These are phyloP conservation scores for Unio pictorum DNA, from an alignment of 2,888 invertebrate species.

Conservation along the genomic window DNA sequence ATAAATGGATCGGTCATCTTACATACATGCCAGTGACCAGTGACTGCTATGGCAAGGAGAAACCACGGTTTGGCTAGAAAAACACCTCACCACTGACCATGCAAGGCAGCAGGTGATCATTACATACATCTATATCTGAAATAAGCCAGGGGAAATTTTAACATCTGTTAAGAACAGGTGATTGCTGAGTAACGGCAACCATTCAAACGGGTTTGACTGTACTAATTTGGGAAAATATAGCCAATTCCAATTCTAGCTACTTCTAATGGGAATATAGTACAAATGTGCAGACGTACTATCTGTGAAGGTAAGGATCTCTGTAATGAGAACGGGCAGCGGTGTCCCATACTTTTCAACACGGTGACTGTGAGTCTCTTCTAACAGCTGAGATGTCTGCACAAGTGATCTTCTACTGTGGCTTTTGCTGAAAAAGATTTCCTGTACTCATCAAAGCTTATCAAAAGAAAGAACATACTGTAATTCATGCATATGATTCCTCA, in stretches of 20 bases:
- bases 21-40: too few species aligned
- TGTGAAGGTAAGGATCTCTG: constrained; percentile 88
- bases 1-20: too few species aligned
- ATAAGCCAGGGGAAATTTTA: too few species aligned
- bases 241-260: not conserved
- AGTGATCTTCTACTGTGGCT: constrained; percentile 45
- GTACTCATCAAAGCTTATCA: not conserved
- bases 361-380: constrained; percentile 83
- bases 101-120: too few species aligned
- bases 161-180: not conserved
- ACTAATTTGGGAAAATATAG: not conserved
- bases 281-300: constrained; percentile 74
- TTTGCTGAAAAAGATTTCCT: constrained; percentile 17
- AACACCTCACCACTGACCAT: too few species aligned
- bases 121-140: too few species aligned
- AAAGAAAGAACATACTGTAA: too few species aligned
- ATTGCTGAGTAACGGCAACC: too few species aligned
- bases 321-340: constrained; percentile 88
- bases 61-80: too few species aligned
- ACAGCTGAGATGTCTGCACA: constrained; percentile 80
- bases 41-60: too few species aligned
- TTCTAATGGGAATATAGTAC: not conserved
- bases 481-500: too few species aligned
- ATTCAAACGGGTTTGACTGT: too few species aligned
- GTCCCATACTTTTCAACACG: constrained; percentile 86